Evolutionary conservation across 2,888 invertebrate species (phyloP).

Genomic region (Clanis bilineata): DNA sequence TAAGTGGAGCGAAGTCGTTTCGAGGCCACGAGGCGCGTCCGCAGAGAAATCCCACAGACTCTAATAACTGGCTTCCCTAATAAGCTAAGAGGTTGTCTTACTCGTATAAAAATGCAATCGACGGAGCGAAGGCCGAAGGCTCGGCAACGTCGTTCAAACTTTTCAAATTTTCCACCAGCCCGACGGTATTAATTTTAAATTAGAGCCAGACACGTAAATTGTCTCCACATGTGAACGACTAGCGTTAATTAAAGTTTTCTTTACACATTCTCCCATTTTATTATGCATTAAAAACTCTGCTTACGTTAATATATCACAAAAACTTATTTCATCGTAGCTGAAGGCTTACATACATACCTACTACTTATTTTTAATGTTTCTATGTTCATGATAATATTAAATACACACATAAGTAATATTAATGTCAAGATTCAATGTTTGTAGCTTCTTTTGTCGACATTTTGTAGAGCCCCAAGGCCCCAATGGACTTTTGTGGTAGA

Average conservation of each 20-base stretch:
- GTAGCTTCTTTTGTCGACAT: neutral
- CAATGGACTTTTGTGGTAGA: neutral
- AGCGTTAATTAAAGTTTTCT: constrained; percentile 61
- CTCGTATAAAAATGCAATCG: constrained; percentile 78
- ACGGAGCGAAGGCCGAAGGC: constrained; percentile 61
- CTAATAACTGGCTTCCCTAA: constrained; percentile 75
- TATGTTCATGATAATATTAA: neutral
- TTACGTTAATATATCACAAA: constrained; percentile 19
- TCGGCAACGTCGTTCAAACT: constrained; percentile 74
- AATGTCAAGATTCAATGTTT: no score
- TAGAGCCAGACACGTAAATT: constrained; percentile 65
- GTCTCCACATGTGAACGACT: constrained; percentile 63
- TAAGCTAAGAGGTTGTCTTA: constrained; percentile 78
- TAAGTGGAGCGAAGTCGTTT: constrained; percentile 65
- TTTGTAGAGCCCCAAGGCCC: neutral
- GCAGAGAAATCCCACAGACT: constrained; percentile 67
- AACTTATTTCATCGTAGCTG: constrained; percentile 22
- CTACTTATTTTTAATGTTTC: neutral
- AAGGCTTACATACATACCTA: constrained; percentile 12
- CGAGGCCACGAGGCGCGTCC: constrained; percentile 55
- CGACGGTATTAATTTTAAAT: constrained; percentile 76
- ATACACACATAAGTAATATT: no score
- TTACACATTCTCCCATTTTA: constrained; percentile 28
- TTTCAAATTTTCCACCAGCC: constrained; percentile 78
- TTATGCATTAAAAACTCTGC: constrained; percentile 24